These are phyloP conservation scores for Malurus splendens DNA, from an alignment of 2,797 vertebrate genomes.

Conservation along the genomic window DNA sequence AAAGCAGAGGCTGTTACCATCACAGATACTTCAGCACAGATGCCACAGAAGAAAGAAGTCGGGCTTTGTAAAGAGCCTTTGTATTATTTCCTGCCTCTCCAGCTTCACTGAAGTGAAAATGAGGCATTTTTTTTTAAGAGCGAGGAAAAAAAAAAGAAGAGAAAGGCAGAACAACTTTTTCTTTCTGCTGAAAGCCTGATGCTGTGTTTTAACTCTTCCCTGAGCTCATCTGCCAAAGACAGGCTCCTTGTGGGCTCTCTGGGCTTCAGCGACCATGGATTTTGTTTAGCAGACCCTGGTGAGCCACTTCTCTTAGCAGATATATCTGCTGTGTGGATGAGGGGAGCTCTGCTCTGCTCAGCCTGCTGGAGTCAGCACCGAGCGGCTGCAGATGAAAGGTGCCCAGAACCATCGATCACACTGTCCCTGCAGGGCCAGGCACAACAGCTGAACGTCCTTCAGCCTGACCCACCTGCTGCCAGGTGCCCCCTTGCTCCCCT, in stretches of 20 bases:
- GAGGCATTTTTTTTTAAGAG: constrained; percentile 13
- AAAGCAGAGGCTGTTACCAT: constrained; percentile 26
- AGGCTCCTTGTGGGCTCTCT: not conserved
- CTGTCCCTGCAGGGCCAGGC: not conserved
- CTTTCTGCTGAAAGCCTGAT: not conserved
- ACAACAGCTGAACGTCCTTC: not conserved
- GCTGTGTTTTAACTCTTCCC: constrained; percentile 19
- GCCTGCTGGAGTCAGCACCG: not conserved
- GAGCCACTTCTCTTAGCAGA: not conserved
- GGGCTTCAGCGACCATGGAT: not conserved
- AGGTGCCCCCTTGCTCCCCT: not conserved
- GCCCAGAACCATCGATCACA: fast-evolving
- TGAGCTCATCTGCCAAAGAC: not conserved
- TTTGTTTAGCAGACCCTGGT: not conserved
- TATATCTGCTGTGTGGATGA: not conserved
- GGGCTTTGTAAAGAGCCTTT: constrained; percentile 42
- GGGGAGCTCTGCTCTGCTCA: not conserved
- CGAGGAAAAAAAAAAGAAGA: not conserved
- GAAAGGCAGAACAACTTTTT: not conserved
- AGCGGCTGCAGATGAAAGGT: not conserved
- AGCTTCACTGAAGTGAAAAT: constrained; percentile 52
- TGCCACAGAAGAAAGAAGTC: constrained; percentile 32
- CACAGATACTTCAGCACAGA: constrained; percentile 36
- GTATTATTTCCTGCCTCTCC: constrained; percentile 45
- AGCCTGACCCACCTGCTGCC: not conserved